phyloP scores from a whole-genome alignment of 2,888 invertebrate genomes.

The Hesperia comma region DNA sequence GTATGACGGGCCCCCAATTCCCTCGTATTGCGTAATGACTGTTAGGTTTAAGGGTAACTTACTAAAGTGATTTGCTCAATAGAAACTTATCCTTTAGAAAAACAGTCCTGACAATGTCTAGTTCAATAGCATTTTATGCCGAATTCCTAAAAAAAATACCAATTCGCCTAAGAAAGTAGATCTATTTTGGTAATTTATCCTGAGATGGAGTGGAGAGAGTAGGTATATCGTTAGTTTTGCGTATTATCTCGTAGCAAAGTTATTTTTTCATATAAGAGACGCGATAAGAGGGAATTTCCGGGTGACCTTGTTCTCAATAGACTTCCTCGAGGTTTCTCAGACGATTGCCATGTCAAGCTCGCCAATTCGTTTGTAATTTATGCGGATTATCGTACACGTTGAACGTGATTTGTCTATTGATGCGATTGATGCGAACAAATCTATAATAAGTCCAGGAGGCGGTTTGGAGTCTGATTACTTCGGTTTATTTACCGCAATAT shows the following conservation, averaged over 20 bases:
- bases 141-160: too few species aligned
- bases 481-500: background rate
- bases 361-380: background rate
- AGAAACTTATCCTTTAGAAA: too few species aligned
- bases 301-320: background rate
- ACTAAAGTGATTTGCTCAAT: too few species aligned
- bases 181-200: background rate
- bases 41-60: too few species aligned
- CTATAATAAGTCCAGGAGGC: background rate
- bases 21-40: background rate
- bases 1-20: background rate
- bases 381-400: background rate
- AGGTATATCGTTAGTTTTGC: too few species aligned
- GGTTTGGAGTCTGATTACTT: background rate
- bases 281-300: conserved; percentile 1
- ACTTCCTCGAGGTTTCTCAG: background rate
- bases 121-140: too few species aligned
- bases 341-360: conserved; percentile 8
- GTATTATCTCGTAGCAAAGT: too few species aligned
- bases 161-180: too few species aligned
- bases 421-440: too few species aligned
- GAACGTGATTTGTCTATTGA: background rate
- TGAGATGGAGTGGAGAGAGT: background rate
- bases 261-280: too few species aligned
- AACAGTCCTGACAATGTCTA: too few species aligned